Percentiles rank a stretch among this genome's conserved stretches.
These are phyloP conservation scores for Bimastos eiseni DNA, from an alignment of 2,888 invertebrate species.

Conservation along the genomic window DNA sequence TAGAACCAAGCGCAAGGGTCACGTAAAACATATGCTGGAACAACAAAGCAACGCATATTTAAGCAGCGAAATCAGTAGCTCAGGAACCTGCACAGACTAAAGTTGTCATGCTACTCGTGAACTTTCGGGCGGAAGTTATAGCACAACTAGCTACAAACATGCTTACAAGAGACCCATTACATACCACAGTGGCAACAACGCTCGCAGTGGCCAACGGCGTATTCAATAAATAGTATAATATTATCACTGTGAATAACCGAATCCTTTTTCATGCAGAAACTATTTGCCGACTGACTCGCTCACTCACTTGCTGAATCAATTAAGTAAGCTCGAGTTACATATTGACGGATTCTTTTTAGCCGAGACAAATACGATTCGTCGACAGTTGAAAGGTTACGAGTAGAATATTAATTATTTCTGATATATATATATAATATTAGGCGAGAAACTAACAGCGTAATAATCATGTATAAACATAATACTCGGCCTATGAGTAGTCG, in stretches of 20 bases:
- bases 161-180: neutral
- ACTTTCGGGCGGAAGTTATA: neutral
- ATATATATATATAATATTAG: too few relatives aligned
- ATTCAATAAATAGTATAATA: neutral
- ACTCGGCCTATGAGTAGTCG: neutral
- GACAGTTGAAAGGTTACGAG: too few relatives aligned
- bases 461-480: neutral
- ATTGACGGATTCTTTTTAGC: neutral
- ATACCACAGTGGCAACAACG: neutral
- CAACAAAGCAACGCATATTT: neutral
- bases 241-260: neutral
- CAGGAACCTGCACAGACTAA: neutral
- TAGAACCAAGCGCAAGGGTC: neutral
- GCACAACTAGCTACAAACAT: neutral
- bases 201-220: neutral
- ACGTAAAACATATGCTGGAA: neutral
- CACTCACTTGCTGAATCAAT: too few relatives aligned
- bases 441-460: neutral
- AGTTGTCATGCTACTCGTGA: neutral
- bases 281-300: neutral
- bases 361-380: too few relatives aligned
- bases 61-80: neutral
- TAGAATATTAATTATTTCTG: too few relatives aligned
- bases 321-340: neutral
- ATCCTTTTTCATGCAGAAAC: neutral